phyloP scores from a whole-genome alignment of 2,888 invertebrate genomes.

The Euplexia lucipara region DNA sequence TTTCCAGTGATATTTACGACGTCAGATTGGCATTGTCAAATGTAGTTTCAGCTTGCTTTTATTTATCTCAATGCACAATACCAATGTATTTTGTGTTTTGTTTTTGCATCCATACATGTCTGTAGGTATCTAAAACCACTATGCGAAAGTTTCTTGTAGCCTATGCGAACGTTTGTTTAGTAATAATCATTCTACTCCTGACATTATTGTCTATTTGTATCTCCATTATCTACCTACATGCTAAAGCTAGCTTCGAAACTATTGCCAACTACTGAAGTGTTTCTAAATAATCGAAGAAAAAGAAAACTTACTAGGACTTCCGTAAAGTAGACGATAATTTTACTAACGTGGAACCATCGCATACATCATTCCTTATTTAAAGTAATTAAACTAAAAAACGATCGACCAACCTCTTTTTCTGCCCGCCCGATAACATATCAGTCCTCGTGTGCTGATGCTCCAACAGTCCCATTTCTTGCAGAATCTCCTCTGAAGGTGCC shows the following conservation, averaged over 20 bases:
- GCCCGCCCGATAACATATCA: constrained; percentile 93
- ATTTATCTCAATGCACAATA: constrained; percentile 31
- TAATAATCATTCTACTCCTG: constrained; percentile 2
- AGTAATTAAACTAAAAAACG: not conserved
- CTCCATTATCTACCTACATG: too few relatives aligned
- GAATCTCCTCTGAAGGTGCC: constrained; percentile 88
- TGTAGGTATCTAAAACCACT: constrained; percentile 1
- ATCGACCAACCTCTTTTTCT: constrained; percentile 92
- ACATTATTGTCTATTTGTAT: too few relatives aligned
- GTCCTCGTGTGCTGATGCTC: constrained; percentile 92
- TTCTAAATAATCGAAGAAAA: too few relatives aligned
- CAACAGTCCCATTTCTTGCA: constrained; percentile 92
- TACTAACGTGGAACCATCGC: not conserved
- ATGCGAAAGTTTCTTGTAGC: constrained; percentile 45
- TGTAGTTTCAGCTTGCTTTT: not conserved
- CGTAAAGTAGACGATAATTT: too few relatives aligned
- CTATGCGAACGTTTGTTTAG: constrained; percentile 2
- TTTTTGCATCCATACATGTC: constrained; percentile 17
- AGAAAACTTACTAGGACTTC: too few relatives aligned
- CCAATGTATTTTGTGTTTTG: constrained; percentile 10
- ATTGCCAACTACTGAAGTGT: too few relatives aligned
- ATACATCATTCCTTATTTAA: too few relatives aligned
- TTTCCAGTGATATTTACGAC: not conserved
- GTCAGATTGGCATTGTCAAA: not conserved
- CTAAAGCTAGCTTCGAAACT: too few relatives aligned